Base-by-base conservation (phyloP, 2,888 invertebrate species). In the Dendrolimus pini region DNA sequence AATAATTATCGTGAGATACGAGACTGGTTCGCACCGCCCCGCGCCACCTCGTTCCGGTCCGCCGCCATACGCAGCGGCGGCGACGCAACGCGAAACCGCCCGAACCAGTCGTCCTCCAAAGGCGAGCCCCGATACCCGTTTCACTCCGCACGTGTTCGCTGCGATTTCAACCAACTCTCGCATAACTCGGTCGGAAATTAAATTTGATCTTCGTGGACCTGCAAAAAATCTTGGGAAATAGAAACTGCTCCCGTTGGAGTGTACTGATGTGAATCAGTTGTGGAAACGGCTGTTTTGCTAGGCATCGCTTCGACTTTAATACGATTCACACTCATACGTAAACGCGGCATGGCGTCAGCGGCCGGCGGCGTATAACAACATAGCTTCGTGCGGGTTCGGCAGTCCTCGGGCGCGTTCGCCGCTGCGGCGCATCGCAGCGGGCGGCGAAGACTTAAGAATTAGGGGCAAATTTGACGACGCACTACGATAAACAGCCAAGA, bases 91-190 rank as follows among this genome's bases (percentile, higher is more conserved):
- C 47, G 47, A 47, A 47, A 47, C 47, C 55, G 41, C 10, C 55
- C 41, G 59, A 52, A 59, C 61, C 61, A 12, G 52, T 53, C 14
- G 9, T 18, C 41, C 59, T 58, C 58, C 54, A 12, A 8, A 7
- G 52, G 52, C 47, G 56, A 47, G 47, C 9, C 12, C 47, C 47
- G 47, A 10, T 47, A 12, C 47, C 47, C 47, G 13, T 58, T 59
- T 63, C 59, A 59, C 14, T 55, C 10, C 41, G 55, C 61, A 53
- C 59, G 41, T 54, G 12, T 52, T 14, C 14, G 47, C n/a, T 14
- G 57, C 57, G 59, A 52, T 55, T n/a, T 42, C 52, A 18, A 65
- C 61, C 61, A 12, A 55, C 13, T 58, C 55, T 30, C 18, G 18
- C 18, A 18, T 18, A 18, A 18, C 18, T 18, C 18, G 18, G 18